These are phyloP conservation scores for Poecilia velifera DNA, from an alignment of 2,797 vertebrate species.

Conservation along the genomic window DNA sequence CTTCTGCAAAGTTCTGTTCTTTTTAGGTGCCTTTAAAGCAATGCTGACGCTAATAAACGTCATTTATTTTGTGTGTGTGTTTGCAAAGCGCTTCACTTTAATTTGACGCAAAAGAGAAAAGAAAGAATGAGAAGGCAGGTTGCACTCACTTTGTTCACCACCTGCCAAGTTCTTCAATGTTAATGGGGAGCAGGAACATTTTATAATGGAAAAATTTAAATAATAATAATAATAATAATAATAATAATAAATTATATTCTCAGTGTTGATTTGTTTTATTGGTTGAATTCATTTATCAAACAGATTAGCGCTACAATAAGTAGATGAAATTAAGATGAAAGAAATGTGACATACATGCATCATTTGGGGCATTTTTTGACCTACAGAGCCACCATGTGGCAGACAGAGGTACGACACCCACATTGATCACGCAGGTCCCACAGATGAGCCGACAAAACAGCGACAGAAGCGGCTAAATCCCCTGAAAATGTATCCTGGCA, in stretches of 20 bases:
- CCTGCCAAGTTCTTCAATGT: neutral
- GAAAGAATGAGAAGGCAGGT: no score
- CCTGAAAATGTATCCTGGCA: conserved; percentile 33
- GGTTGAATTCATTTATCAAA: conserved; percentile 26
- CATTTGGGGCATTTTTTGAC: conserved; percentile 68
- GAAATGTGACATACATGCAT: neutral
- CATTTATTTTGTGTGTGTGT: neutral
- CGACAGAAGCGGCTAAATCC: conserved; percentile 38
- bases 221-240: neutral
- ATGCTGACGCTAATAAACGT: conserved; percentile 1
- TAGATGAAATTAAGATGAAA: conserved; percentile 6
- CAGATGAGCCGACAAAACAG: conserved; percentile 35
- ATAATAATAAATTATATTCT: neutral
- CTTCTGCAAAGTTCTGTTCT: neutral
- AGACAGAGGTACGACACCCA: conserved; percentile 31
- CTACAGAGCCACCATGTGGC: conserved; percentile 87
- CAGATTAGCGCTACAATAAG: conserved; percentile 16
- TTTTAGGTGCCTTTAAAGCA: conserved; percentile 9
- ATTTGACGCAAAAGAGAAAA: neutral
- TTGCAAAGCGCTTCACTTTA: neutral
- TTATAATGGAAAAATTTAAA: neutral
- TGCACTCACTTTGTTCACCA: neutral
- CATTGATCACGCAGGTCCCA: conserved; percentile 8
- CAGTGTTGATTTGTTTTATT: conserved; percentile 5
- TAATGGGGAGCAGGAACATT: neutral